Evolutionary conservation across 2,888 invertebrate genomes (phyloP).

Genomic region (Platynereis dumerilii): DNA sequence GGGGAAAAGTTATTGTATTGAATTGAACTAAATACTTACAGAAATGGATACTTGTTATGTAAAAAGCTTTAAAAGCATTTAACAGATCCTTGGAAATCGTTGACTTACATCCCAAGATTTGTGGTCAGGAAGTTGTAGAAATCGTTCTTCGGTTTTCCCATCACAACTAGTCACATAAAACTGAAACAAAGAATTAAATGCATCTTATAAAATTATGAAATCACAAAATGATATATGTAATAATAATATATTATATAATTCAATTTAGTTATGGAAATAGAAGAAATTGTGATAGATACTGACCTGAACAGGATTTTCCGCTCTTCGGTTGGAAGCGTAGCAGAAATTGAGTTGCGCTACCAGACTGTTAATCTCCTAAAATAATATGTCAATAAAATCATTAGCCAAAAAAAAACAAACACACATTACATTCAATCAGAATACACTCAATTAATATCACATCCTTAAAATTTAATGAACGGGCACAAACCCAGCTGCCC

Average conservation of each 20-base stretch:
- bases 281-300: not conserved
- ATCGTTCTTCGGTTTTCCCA: conserved; percentile 76
- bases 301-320: conserved; percentile 74
- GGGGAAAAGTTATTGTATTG: not conserved
- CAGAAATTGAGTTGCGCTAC: conserved; percentile 89
- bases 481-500: too few species aligned
- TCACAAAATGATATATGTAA: not conserved
- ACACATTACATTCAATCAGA: too few species aligned
- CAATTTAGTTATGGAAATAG: conserved; percentile 1
- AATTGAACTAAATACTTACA: too few species aligned
- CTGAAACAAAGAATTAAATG: conserved; percentile 65
- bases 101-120: conserved; percentile 91
- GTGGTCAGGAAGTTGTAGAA: conserved; percentile 85
- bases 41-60: too few species aligned
- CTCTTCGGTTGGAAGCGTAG: conserved; percentile 88
- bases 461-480: too few species aligned
- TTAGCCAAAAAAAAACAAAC: too few species aligned
- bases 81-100: too few species aligned
- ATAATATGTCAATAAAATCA: too few species aligned
- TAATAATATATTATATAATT: not conserved
- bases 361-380: conserved; percentile 81
- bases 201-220: not conserved
- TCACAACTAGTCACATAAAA: conserved; percentile 82
- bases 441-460: too few species aligned
- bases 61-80: too few species aligned